Percentiles rank a stretch among this genome's conserved stretches.
Conservation (phyloP, 2,113 vertebrate species). For the Zootoca vivipara region DNA sequence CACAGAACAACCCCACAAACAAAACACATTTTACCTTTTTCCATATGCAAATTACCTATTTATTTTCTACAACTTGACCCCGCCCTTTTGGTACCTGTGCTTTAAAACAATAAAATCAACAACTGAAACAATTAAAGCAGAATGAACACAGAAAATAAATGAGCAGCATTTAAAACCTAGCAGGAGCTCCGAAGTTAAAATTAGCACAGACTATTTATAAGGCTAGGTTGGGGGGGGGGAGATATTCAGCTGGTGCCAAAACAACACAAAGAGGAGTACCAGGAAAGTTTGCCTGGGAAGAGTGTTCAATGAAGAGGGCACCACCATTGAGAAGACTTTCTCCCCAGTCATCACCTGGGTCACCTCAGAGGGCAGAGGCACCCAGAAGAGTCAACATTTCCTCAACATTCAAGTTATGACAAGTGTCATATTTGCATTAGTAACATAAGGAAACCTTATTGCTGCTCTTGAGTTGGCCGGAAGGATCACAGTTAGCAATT, state of each 20-base stretch:
- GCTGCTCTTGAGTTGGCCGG: slow-evolving; percentile 31
- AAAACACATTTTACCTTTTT: background rate
- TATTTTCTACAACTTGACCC: background rate
- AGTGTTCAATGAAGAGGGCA: no score
- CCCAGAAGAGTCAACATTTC: background rate
- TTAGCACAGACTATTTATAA: background rate
- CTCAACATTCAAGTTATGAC: background rate
- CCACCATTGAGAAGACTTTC: background rate
- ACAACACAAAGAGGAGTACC: background rate
- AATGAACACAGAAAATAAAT: background rate
- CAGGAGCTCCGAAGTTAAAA: no score
- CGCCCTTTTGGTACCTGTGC: background rate
- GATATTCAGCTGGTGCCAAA: background rate
- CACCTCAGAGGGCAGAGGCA: background rate
- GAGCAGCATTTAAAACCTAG: background rate
- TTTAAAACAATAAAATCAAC: background rate
- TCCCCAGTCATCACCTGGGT: background rate
- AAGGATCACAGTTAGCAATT: background rate
- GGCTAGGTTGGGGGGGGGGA: background rate
- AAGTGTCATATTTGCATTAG: slow-evolving; percentile 28
- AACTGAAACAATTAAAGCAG: background rate
- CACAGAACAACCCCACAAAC: background rate
- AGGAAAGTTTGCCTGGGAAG: background rate
- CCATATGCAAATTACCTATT: background rate
- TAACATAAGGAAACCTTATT: background rate